A percentile compares a stretch with the other conserved stretches of the same genome.
Conservation (phyloP, 1,140 invertebrate species). For the Panagrolaimus sp. region DNA sequence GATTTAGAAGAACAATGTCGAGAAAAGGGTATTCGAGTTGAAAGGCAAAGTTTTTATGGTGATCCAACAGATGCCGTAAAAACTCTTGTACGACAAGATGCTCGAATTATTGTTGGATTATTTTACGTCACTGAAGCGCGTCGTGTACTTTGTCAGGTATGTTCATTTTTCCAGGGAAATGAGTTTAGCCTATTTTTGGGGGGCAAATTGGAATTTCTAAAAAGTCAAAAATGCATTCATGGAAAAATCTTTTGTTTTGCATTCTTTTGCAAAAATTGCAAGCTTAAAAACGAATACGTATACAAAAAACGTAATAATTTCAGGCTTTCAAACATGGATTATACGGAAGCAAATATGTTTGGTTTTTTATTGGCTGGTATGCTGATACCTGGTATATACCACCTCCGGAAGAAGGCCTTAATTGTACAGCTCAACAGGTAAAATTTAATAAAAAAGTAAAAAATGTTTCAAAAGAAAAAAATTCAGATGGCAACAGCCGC, state of each 20-base stretch:
- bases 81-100: slow-evolving; percentile 83
- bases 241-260: too few relatives aligned
- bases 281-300: not conserved
- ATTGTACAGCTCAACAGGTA: slow-evolving; percentile 87
- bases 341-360: slow-evolving; percentile 92
- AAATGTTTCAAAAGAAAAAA: slow-evolving; percentile 15
- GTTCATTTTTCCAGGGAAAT: not conserved
- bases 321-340: slow-evolving; percentile 79
- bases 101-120: slow-evolving; percentile 90
- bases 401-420: slow-evolving; percentile 76
- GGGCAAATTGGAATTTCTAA: too few relatives aligned
- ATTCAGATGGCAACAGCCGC: slow-evolving; percentile 69
- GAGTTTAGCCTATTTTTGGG: not conserved
- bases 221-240: too few relatives aligned
- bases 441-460: not conserved
- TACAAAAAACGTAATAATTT: slow-evolving; percentile 7
- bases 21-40: slow-evolving; percentile 82
- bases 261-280: not conserved
- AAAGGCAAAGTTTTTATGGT: slow-evolving; percentile 88
- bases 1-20: slow-evolving; percentile 90
- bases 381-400: slow-evolving; percentile 95
- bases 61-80: slow-evolving; percentile 84
- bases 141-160: slow-evolving; percentile 86
- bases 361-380: slow-evolving; percentile 99
- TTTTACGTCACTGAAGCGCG: slow-evolving; percentile 95